Evolutionary conservation across 2,888 invertebrate genomes (phyloP).

Genomic region (Beris morrisii): DNA sequence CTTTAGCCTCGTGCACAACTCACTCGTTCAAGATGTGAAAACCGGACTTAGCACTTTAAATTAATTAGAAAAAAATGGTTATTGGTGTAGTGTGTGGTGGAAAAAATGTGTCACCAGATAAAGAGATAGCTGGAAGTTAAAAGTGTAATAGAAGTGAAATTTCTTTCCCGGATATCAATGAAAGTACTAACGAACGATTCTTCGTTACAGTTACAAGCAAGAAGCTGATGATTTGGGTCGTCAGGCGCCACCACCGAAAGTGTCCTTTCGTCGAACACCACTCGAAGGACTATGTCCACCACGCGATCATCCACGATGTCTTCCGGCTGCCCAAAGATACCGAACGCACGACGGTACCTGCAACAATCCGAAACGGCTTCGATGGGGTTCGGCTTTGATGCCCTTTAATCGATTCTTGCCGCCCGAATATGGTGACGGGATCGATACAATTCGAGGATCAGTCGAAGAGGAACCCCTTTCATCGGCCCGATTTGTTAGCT

Average conservation of each 20-base stretch:
- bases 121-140: neutral
- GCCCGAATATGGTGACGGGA: constrained; percentile 80
- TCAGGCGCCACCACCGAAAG: constrained; percentile 51
- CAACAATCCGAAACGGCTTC: constrained; percentile 75
- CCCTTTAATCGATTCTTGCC: constrained; percentile 80
- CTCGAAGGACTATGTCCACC: constrained; percentile 64
- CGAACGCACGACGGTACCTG: constrained; percentile 88
- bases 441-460: constrained; percentile 58
- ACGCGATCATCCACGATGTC: constrained; percentile 68
- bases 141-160: too few species aligned
- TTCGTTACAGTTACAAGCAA: constrained; percentile 49
- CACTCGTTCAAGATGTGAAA: constrained; percentile 11
- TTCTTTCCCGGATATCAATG: too few species aligned
- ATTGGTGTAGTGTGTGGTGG: too few species aligned
- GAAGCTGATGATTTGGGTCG: constrained; percentile 50
- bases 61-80: neutral
- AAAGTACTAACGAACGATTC: neutral
- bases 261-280: constrained; percentile 53
- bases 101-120: too few species aligned
- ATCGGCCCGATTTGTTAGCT: constrained; percentile 75
- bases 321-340: constrained; percentile 71
- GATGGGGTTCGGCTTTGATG: constrained; percentile 82
- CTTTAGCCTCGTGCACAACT: constrained; percentile 7
- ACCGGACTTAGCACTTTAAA: neutral
- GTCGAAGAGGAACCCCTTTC: constrained; percentile 67